phyloP scores from a whole-genome alignment of 1,140 invertebrate species.

The Philaenus spumarius region DNA sequence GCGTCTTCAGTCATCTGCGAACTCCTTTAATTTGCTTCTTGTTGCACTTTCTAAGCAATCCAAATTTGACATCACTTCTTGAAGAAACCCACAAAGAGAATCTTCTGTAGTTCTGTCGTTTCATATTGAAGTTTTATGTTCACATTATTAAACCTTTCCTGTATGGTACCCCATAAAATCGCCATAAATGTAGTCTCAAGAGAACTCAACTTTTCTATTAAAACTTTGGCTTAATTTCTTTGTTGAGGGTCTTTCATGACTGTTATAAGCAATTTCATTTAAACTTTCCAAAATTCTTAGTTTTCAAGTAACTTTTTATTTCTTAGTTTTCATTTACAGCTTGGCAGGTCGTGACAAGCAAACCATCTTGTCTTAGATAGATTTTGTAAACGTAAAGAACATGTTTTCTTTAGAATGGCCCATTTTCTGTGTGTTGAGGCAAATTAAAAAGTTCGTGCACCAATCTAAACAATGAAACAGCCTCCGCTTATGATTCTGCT shows the following conservation, averaged over 20 bases:
- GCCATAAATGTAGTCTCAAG: constrained; percentile 1
- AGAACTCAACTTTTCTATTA: neutral
- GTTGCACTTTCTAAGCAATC: too few species aligned
- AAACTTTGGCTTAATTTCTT: neutral
- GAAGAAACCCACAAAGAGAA: too few species aligned
- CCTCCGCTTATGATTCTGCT: constrained; percentile 28
- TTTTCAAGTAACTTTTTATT: too few species aligned
- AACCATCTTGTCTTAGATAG: neutral
- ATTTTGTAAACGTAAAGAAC: neutral
- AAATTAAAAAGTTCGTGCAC: neutral
- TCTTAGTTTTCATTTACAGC: neutral
- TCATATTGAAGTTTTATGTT: too few species aligned
- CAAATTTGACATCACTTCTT: too few species aligned
- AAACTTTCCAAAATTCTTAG: neutral
- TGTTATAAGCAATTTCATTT: neutral
- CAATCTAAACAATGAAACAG: neutral
- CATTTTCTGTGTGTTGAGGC: neutral
- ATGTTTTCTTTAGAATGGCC: neutral
- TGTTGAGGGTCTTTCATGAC: neutral
- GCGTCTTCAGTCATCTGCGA: too few species aligned
- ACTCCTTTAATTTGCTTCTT: too few species aligned
- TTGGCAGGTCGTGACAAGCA: neutral
- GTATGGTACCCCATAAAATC: constrained; percentile 20
- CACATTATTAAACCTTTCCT: too few species aligned
- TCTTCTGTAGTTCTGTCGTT: too few species aligned